A percentile compares a stretch with the other conserved stretches of the same genome.
These are phyloP conservation scores for Microdon myrmicae DNA, from an alignment of 2,888 invertebrate genomes.

Conservation along the genomic window DNA sequence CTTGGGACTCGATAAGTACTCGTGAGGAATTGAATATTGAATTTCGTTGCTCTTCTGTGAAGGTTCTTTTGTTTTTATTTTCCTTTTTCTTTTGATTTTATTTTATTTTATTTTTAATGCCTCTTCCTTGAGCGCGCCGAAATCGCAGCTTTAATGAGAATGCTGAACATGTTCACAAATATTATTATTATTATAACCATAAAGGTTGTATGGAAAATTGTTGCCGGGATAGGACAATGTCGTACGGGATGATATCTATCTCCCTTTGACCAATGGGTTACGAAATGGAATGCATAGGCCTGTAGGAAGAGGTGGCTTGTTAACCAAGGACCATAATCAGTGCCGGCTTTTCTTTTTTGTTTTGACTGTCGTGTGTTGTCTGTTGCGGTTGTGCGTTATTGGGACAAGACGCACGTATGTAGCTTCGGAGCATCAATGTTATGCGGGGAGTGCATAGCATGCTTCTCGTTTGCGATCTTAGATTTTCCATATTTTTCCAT, in stretches of 20 bases:
- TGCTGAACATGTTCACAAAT: slow-evolving; percentile 51
- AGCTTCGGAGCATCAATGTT: background rate
- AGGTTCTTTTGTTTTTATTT: too few species aligned
- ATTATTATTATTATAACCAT: slow-evolving; percentile 51
- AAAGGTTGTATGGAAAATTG: slow-evolving; percentile 52
- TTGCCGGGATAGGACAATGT: slow-evolving; percentile 48
- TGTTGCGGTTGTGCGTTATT: slow-evolving; percentile 52
- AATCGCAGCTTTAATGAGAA: slow-evolving; percentile 52
- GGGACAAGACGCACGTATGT: slow-evolving; percentile 43
- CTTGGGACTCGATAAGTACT: slow-evolving; percentile 43
- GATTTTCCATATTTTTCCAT: slow-evolving; percentile 51
- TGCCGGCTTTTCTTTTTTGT: slow-evolving; percentile 36
- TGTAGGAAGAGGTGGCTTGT: slow-evolving; percentile 21
- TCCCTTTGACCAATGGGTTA: slow-evolving; percentile 43
- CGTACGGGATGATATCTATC: slow-evolving; percentile 36
- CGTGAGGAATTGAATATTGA: slow-evolving; percentile 31
- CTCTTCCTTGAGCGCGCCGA: slow-evolving; percentile 41
- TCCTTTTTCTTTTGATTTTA: too few species aligned
- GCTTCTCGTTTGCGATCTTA: slow-evolving; percentile 45
- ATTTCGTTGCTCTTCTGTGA: slow-evolving; percentile 35
- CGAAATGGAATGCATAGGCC: slow-evolving; percentile 3
- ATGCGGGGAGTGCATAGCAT: slow-evolving; percentile 7
- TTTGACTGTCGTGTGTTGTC: too few species aligned
- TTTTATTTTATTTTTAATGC: slow-evolving; percentile 14
- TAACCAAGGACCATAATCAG: slow-evolving; percentile 47